These are phyloP conservation scores for Chloroceryle aenea DNA, from an alignment of 2,113 vertebrate genomes.

Conservation along the genomic window DNA sequence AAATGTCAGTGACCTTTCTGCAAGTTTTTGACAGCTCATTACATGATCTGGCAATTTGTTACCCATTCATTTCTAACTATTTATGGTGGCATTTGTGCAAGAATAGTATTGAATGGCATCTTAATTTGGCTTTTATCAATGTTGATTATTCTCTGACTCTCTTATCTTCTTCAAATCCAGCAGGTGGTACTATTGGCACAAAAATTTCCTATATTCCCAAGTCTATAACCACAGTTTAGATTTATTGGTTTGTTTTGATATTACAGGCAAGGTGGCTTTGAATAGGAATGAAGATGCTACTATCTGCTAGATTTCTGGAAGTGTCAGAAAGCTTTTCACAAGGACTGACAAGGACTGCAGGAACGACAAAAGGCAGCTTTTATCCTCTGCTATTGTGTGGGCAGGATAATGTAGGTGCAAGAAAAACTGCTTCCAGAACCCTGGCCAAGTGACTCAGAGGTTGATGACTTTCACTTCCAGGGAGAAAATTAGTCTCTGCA, in stretches of 20 bases:
- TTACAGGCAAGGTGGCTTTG: not conserved
- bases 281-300: not conserved
- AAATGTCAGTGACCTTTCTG: not conserved
- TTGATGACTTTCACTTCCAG: not conserved
- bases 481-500: not conserved
- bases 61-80: accelerated
- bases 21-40: not conserved
- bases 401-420: not conserved
- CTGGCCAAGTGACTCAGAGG: not conserved
- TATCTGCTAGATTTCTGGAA: not conserved
- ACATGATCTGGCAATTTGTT: not conserved
- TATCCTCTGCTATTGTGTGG: not conserved
- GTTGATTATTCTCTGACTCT: not conserved
- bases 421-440: not conserved
- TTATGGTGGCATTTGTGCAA: not conserved
- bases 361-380: not conserved
- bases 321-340: not conserved
- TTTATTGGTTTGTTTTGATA: not conserved
- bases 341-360: not conserved
- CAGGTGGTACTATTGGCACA: conserved; percentile 45
- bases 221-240: not conserved
- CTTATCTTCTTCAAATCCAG: not conserved
- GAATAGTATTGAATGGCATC: not conserved
- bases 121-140: not conserved
- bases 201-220: not conserved